These are phyloP conservation scores for Diadegma fenestrale DNA, from an alignment of 2,888 invertebrate species.

Conservation along the genomic window DNA sequence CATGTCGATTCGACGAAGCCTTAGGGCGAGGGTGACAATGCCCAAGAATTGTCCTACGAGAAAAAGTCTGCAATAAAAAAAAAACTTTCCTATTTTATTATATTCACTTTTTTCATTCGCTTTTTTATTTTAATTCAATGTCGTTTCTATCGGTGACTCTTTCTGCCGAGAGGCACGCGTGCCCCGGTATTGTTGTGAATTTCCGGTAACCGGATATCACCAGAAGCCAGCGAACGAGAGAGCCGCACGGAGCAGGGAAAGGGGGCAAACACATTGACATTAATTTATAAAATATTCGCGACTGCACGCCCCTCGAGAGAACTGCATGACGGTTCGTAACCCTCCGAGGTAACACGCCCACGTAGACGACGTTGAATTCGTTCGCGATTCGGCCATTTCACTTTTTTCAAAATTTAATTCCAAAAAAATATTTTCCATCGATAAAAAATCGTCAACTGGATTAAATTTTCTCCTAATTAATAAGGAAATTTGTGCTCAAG, in stretches of 20 bases:
- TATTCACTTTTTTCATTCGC: constrained; percentile 40
- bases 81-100: constrained; percentile 22
- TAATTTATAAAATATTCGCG: constrained; percentile 85
- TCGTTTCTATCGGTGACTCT: constrained; percentile 72
- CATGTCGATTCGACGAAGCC: not conserved
- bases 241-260: constrained; percentile 15
- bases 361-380: constrained; percentile 44
- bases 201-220: constrained; percentile 85
- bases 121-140: constrained; percentile 67
- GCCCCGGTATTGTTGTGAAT: constrained; percentile 79
- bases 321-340: constrained; percentile 47
- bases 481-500: not conserved
- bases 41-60: constrained; percentile 78
- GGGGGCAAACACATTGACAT: constrained; percentile 82
- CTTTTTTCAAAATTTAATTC: not conserved
- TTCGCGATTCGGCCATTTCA: constrained; percentile 11
- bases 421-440: not conserved
- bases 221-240: constrained; percentile 65
- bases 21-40: constrained; percentile 71
- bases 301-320: constrained; percentile 73
- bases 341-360: constrained; percentile 69
- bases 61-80: constrained; percentile 20
- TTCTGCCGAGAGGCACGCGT: constrained; percentile 70
- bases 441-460: not conserved
- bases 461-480: not conserved